Evolutionary conservation across 2,113 vertebrate species (phyloP).

Genomic region (Mugil cephalus): DNA sequence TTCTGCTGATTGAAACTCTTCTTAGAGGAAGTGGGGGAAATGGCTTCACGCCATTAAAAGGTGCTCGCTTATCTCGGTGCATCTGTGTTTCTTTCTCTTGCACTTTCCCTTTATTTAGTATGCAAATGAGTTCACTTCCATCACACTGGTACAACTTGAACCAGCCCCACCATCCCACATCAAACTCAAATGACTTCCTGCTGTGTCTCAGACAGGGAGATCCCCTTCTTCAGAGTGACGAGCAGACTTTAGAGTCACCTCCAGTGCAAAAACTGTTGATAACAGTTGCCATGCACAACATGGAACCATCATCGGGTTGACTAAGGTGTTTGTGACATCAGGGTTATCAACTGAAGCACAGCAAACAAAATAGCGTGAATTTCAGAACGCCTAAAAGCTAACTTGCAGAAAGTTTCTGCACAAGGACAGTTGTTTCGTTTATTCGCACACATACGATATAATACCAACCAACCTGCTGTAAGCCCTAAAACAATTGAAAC

Average conservation of each 20-base stretch:
- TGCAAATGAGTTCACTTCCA: background rate
- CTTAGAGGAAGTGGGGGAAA: background rate
- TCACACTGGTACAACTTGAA: background rate
- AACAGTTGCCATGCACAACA: too few species aligned
- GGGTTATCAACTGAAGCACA: too few species aligned
- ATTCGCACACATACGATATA: too few species aligned
- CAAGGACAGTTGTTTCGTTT: too few species aligned
- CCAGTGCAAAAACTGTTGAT: background rate
- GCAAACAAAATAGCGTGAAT: too few species aligned
- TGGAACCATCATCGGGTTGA: too few species aligned
- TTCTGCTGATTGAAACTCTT: background rate
- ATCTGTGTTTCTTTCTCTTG: background rate
- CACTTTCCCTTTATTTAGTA: background rate
- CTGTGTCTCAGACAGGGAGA: background rate
- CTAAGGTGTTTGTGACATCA: too few species aligned
- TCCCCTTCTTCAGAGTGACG: background rate
- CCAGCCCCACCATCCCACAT: background rate
- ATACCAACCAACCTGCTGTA: too few species aligned
- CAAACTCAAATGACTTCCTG: background rate
- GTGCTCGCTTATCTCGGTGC: background rate
- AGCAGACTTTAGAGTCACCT: background rate
- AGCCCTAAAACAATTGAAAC: too few species aligned
- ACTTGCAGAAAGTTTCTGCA: too few species aligned
- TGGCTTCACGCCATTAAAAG: background rate
- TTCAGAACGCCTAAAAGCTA: too few species aligned